Percentiles rank a stretch among this genome's conserved stretches.
These are phyloP conservation scores for Tetrapedia diversipes DNA, from an alignment of 2,888 invertebrate genomes.

Conservation along the genomic window DNA sequence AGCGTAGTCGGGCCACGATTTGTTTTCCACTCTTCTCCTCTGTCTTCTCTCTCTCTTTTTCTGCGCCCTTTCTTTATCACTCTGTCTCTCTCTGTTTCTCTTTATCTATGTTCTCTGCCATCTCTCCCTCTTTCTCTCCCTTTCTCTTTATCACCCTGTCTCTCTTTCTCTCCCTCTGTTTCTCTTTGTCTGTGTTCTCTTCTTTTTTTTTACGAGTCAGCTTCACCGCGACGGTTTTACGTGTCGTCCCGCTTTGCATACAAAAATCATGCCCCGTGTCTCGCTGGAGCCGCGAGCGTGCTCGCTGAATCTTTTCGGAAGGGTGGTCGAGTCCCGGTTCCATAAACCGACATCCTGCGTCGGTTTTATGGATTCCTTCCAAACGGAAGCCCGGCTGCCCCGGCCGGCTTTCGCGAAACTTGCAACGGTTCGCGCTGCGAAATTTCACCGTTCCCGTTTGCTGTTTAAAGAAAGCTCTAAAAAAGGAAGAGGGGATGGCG, in stretches of 20 bases:
- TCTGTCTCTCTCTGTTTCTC: no score
- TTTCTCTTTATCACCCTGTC: not conserved
- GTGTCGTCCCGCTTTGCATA: constrained; percentile 9
- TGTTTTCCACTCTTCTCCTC: not conserved
- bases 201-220: constrained; percentile 4
- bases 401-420: constrained; percentile 16
- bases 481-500: not conserved
- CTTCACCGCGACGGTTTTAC: constrained; percentile 20
- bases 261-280: constrained; percentile 11
- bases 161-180: no score
- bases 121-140: not conserved
- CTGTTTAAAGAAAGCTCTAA: constrained; percentile 29
- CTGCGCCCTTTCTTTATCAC: no score
- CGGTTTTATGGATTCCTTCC: constrained; percentile 45
- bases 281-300: not conserved
- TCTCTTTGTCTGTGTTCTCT: not conserved
- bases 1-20: not conserved
- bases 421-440: constrained; percentile 18
- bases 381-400: constrained; percentile 47
- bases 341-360: constrained; percentile 38
- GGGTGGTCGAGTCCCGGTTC: constrained; percentile 10
- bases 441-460: constrained; percentile 25
- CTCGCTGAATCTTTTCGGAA: constrained; percentile 5
- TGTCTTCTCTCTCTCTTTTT: not conserved
- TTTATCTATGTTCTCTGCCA: not conserved